These are phyloP conservation scores for Xanthostigma xanthostigma DNA, from an alignment of 2,888 invertebrate species.

Conservation along the genomic window DNA sequence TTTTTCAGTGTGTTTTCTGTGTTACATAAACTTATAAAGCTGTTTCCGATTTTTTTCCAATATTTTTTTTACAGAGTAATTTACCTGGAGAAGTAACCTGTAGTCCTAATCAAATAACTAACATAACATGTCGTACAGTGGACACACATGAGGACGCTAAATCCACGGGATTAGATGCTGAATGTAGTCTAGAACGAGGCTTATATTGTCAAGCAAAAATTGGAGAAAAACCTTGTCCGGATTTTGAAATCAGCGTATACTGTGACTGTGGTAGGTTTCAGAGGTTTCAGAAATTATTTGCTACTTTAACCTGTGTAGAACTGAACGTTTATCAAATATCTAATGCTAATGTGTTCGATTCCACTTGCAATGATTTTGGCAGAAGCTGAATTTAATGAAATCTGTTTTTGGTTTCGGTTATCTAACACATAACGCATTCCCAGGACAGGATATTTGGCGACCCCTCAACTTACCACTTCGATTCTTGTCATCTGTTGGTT, in stretches of 20 bases:
- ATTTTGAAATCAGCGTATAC: conserved; percentile 69
- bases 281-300: too few relatives aligned
- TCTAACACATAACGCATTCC: neutral
- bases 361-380: too few relatives aligned
- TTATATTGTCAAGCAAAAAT: conserved; percentile 40
- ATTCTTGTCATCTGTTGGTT: too few relatives aligned
- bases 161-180: conserved; percentile 56
- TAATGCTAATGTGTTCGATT: too few relatives aligned
- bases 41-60: neutral
- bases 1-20: too few relatives aligned
- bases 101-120: conserved; percentile 41
- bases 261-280: conserved; percentile 40
- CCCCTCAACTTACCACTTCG: neutral
- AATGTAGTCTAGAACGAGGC: conserved; percentile 60
- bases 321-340: too few relatives aligned
- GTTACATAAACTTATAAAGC: too few relatives aligned
- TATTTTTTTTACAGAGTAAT: conserved; percentile 22
- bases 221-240: conserved; percentile 39
- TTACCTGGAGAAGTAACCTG: conserved; percentile 39
- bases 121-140: conserved; percentile 63
- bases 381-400: too few relatives aligned
- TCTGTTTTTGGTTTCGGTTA: too few relatives aligned
- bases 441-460: conserved; percentile 17
- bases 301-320: too few relatives aligned
- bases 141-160: conserved; percentile 44